These are phyloP conservation scores for Trichopria drosophilae DNA, from an alignment of 2,888 invertebrate genomes.

Conservation along the genomic window DNA sequence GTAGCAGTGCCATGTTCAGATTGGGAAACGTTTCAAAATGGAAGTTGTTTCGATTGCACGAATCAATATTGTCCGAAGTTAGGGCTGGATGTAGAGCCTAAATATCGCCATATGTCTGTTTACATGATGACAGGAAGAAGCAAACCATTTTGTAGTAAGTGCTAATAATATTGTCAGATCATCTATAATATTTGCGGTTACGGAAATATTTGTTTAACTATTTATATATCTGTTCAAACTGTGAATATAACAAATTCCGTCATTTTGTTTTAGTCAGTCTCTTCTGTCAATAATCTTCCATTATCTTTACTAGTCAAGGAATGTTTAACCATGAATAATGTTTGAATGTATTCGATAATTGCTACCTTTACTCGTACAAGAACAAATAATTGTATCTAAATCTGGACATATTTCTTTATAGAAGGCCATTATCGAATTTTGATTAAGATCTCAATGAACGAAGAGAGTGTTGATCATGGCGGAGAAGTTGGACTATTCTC, in stretches of 20 bases:
- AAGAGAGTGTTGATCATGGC: conserved; percentile 69
- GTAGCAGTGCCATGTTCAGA: conserved; percentile 77
- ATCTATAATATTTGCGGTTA: no score
- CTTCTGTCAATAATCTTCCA: no score
- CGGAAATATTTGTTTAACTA: no score
- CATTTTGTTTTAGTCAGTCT: no score
- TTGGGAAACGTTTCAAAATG: conserved; percentile 73
- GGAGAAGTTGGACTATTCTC: conserved; percentile 78
- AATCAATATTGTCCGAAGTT: conserved; percentile 69
- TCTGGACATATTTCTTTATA: conserved; percentile 55
- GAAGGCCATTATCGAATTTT: conserved; percentile 79
- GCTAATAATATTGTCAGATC: no score
- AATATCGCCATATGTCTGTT: conserved; percentile 59
- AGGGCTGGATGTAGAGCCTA: conserved; percentile 65
- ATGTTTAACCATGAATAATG: background rate
- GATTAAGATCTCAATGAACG: conserved; percentile 73
- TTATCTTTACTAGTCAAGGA: no score
- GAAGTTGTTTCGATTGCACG: conserved; percentile 72
- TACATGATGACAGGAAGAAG: conserved; percentile 73
- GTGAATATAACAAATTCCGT: no score
- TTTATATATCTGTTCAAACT: no score
- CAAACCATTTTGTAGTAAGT: conserved; percentile 79
- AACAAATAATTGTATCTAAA: no score
- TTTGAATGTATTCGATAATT: background rate
- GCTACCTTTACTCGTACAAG: background rate